These are phyloP conservation scores for Bilobella aurantiaca DNA, from an alignment of 1,140 invertebrate species.

Conservation along the genomic window DNA sequence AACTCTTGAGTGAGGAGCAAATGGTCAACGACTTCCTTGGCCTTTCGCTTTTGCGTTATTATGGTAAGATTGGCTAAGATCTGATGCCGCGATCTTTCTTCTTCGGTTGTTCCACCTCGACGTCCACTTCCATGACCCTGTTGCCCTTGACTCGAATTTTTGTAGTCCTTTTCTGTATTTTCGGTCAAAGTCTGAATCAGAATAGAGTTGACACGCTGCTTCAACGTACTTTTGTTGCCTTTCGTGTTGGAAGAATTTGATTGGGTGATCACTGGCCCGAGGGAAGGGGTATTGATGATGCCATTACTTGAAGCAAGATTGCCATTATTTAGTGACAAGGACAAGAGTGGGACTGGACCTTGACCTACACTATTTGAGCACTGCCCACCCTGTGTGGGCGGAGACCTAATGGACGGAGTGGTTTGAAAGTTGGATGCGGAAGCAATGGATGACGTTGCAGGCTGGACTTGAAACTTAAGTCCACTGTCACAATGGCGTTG, in stretches of 20 bases:
- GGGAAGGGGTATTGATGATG: too few species aligned
- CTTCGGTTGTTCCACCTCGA: background rate
- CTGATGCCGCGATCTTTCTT: background rate
- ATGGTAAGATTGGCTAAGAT: slow-evolving; percentile 32
- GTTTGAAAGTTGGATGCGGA: background rate
- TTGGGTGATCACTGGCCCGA: background rate
- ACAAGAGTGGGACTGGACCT: background rate
- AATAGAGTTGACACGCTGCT: slow-evolving; percentile 74
- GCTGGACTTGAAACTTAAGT: background rate
- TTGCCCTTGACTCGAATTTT: background rate
- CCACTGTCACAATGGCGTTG: background rate
- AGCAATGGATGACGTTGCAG: background rate
- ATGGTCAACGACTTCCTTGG: background rate
- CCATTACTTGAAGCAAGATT: too few species aligned
- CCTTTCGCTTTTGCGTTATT: slow-evolving; percentile 23
- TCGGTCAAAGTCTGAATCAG: slow-evolving; percentile 80
- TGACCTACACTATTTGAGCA: background rate
- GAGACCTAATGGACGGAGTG: background rate
- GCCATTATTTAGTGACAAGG: too few species aligned
- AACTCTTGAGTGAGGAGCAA: background rate
- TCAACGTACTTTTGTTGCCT: slow-evolving; percentile 44
- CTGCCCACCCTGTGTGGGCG: too few species aligned
- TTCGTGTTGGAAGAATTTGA: background rate
- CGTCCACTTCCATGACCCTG: background rate
- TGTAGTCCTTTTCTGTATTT: slow-evolving; percentile 68